Percentiles rank a stretch among this genome's conserved stretches.
phyloP scores from a whole-genome alignment of 1,140 invertebrate species.

The Dendroctonus valens region DNA sequence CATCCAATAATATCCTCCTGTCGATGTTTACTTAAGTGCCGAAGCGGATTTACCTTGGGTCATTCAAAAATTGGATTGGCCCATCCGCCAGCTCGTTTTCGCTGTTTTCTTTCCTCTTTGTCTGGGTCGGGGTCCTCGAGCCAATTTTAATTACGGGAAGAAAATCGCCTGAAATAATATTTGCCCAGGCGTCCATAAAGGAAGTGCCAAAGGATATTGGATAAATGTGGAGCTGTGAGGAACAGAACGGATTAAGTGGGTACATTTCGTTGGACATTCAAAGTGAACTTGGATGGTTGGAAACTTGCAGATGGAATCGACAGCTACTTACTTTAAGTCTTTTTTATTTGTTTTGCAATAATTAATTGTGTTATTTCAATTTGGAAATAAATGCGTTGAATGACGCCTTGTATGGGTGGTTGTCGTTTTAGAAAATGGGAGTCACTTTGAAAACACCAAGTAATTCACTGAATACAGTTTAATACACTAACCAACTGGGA shows the following conservation, averaged over 20 bases:
- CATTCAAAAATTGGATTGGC: slow-evolving; percentile 22
- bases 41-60: slow-evolving; percentile 29
- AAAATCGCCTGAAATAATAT: slow-evolving; percentile 45
- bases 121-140: slow-evolving; percentile 15
- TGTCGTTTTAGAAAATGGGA: too few species aligned
- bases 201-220: slow-evolving; percentile 34
- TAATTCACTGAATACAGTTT: too few species aligned
- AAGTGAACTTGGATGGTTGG: too few species aligned
- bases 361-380: too few species aligned
- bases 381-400: too few species aligned
- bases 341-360: too few species aligned
- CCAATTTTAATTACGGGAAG: slow-evolving; percentile 42
- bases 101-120: slow-evolving; percentile 15
- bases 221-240: slow-evolving; percentile 5
- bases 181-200: slow-evolving; percentile 37
- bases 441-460: too few species aligned
- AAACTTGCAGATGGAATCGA: too few species aligned
- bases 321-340: too few species aligned
- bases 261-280: not conserved
- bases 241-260: slow-evolving; percentile 14
- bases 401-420: too few species aligned
- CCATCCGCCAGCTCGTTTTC: slow-evolving; percentile 9
- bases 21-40: slow-evolving; percentile 37
- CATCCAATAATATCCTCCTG: slow-evolving; percentile 11
- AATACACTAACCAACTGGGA: too few species aligned